A percentile compares a stretch with the other conserved stretches of the same genome.
Conservation (phyloP, 2,888 invertebrate genomes). For the Cataglyphis albicans region DNA sequence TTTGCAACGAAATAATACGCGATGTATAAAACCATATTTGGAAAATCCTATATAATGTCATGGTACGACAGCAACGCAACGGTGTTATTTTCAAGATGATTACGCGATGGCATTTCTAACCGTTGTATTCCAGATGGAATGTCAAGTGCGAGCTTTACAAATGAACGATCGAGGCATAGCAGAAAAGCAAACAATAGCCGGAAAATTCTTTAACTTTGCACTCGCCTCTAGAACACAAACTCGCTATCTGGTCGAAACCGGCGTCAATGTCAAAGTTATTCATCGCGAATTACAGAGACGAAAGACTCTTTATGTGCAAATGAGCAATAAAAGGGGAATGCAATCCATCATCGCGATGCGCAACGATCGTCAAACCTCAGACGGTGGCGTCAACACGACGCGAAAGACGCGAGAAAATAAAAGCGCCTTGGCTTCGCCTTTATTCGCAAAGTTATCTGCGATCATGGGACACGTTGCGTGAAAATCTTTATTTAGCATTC, state of each 20-base stretch:
- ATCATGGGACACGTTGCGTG: neutral
- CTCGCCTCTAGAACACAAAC: constrained; percentile 19
- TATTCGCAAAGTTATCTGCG: neutral
- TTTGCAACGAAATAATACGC: neutral
- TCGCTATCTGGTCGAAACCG: constrained; percentile 37
- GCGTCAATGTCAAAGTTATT: constrained; percentile 47
- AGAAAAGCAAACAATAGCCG: constrained; percentile 50
- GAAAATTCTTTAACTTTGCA: constrained; percentile 46
- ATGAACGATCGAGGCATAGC: constrained; percentile 31
- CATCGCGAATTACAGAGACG: constrained; percentile 45
- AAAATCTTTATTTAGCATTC: constrained; percentile 33
- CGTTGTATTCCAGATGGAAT: constrained; percentile 46
- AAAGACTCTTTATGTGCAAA: constrained; percentile 50
- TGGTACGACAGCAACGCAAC: constrained; percentile 57
- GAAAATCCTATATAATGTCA: constrained; percentile 41
- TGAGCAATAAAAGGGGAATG: constrained; percentile 52
- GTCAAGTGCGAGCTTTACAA: constrained; percentile 54
- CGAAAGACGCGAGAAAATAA: constrained; percentile 2
- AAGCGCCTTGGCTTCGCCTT: neutral
- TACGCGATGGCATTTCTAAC: constrained; percentile 66
- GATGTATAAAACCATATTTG: neutral
- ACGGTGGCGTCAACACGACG: constrained; percentile 14
- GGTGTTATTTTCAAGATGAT: constrained; percentile 69
- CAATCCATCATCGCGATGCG: constrained; percentile 49
- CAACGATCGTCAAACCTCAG: constrained; percentile 42